Percentiles rank a stretch among this genome's conserved stretches.
These are phyloP conservation scores for Macheiramphus alcinus DNA, from an alignment of 2,113 vertebrate species.

Conservation along the genomic window DNA sequence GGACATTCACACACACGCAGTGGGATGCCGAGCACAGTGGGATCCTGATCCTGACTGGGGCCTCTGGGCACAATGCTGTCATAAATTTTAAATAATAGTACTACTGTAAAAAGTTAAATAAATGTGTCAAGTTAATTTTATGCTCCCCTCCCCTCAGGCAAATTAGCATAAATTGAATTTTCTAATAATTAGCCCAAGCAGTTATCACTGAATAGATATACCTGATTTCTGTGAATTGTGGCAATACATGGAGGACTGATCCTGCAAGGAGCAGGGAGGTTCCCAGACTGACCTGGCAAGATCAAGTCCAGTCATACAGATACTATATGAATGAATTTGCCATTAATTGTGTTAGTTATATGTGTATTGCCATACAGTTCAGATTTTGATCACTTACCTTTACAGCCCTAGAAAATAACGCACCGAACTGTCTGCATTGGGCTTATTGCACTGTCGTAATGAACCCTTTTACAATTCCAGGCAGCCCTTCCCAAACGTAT, in stretches of 20 bases:
- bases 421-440: background rate
- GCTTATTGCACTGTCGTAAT: background rate
- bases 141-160: constrained; percentile 38
- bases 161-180: constrained; percentile 21
- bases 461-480: background rate
- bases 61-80: constrained; percentile 1
- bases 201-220: background rate
- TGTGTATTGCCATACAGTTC: background rate
- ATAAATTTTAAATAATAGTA: constrained; percentile 33
- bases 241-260: background rate
- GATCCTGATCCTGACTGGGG: background rate
- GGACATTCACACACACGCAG: fast-evolving
- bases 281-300: background rate
- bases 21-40: background rate
- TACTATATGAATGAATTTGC: background rate
- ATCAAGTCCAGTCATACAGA: background rate
- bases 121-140: constrained; percentile 59
- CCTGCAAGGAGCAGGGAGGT: background rate
- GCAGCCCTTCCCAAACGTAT: background rate
- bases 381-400: background rate
- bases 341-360: background rate
- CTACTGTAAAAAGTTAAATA: constrained; percentile 46
- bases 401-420: background rate
- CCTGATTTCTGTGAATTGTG: background rate
- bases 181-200: constrained; percentile 33